A percentile compares a stretch with the other conserved stretches of the same genome.
Conservation (phyloP, 2,888 invertebrate species). For the Ptychoptera albimana region DNA sequence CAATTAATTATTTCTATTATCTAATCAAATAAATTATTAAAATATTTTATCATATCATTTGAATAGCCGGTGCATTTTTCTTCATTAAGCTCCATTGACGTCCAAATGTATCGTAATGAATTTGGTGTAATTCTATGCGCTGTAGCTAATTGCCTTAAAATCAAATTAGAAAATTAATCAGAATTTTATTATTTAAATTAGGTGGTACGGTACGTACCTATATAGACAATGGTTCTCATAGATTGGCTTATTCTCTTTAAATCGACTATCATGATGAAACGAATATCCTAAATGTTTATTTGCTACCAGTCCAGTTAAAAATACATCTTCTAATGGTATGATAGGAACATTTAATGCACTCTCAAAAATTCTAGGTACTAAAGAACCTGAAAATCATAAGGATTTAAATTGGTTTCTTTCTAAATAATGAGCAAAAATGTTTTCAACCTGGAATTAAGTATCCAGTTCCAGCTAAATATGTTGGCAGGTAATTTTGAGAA, state of each 20-base stretch:
- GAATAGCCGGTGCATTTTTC: too few species aligned
- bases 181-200: background rate
- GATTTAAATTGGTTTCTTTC: too few species aligned
- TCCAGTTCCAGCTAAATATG: constrained; percentile 54
- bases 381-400: constrained; percentile 26
- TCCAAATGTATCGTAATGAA: constrained; percentile 4
- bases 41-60: too few species aligned
- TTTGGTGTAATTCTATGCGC: constrained; percentile 3
- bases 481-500: constrained; percentile 36
- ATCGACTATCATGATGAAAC: constrained; percentile 39
- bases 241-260: constrained; percentile 28
- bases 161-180: background rate
- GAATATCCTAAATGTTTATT: constrained; percentile 33
- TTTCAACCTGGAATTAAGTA: constrained; percentile 38
- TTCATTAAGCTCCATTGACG: too few species aligned
- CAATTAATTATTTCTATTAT: too few species aligned
- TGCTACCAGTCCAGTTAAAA: constrained; percentile 51
- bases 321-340: constrained; percentile 55
- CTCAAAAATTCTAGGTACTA: constrained; percentile 35
- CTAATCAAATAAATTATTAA: too few species aligned
- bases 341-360: constrained; percentile 38
- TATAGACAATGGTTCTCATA: constrained; percentile 22
- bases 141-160: constrained; percentile 4
- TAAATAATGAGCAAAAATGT: too few species aligned
- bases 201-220: constrained; percentile 20